Percentiles rank a stretch among this genome's conserved stretches.
Evolutionary conservation across 2,113 vertebrate species (phyloP).

Genomic region (Eira barbara): DNA sequence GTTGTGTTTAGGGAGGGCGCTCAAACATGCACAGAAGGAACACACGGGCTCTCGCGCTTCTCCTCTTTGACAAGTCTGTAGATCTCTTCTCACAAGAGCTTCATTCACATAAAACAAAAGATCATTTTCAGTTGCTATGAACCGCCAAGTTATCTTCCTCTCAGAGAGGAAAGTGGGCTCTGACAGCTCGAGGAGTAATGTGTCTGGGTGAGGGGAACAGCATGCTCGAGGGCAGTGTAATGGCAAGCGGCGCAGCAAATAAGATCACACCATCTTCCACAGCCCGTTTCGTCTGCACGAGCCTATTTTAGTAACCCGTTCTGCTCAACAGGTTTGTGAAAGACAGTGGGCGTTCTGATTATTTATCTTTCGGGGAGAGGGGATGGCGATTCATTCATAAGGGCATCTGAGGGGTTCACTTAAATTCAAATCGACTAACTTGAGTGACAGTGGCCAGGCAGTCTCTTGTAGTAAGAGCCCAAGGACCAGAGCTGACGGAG

Average conservation of each 20-base stretch:
- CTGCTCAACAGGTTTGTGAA: neutral
- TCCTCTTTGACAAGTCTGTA: neutral
- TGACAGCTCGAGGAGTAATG: neutral
- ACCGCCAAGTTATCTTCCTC: neutral
- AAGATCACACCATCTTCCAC: neutral
- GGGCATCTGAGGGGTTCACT: neutral
- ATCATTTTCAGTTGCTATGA: neutral
- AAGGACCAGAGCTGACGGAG: neutral
- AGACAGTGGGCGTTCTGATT: neutral
- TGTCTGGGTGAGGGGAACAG: neutral
- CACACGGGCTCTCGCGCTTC: fast-evolving
- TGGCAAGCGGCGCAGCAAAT: fast-evolving
- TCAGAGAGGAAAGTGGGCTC: neutral
- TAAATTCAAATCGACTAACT: neutral
- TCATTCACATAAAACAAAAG: neutral
- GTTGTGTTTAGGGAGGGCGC: no score
- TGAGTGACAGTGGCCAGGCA: fast-evolving
- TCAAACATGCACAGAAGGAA: fast-evolving
- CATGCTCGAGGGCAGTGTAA: fast-evolving
- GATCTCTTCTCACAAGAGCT: neutral
- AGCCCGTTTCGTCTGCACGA: neutral
- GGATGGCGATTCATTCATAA: neutral
- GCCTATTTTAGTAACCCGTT: neutral
- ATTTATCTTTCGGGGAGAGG: neutral
- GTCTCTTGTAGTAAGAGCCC: neutral